Evolutionary conservation across 2,797 vertebrate genomes (phyloP).

Genomic region (Gallinago stenura): DNA sequence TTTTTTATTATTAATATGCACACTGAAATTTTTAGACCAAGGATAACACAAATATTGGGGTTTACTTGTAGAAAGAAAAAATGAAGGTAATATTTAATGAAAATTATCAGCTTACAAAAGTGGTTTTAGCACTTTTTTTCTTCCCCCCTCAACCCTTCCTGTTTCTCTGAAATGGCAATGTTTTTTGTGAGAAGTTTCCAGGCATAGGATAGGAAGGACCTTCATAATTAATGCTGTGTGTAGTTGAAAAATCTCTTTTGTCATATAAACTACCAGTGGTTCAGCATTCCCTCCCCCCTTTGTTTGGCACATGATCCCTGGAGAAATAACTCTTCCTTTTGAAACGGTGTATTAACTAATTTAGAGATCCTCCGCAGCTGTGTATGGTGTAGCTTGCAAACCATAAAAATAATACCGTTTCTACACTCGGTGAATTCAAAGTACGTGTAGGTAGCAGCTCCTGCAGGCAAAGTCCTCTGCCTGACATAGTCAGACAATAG

Average conservation of each 20-base stretch:
- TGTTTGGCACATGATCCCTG: constrained; percentile 33
- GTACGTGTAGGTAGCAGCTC: neutral
- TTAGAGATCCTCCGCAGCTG: constrained; percentile 30
- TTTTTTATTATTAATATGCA: neutral
- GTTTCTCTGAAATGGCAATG: neutral
- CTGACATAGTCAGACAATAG: neutral
- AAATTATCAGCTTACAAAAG: neutral
- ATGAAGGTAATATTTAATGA: neutral
- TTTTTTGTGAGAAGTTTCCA: constrained; percentile 5
- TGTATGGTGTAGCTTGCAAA: constrained; percentile 26
- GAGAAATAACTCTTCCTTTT: constrained; percentile 57
- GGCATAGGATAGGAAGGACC: neutral
- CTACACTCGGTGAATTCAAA: neutral
- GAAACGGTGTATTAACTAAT: constrained; percentile 42
- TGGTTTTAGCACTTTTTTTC: neutral
- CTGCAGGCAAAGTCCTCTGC: neutral
- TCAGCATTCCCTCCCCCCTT: constrained; percentile 18
- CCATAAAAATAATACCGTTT: constrained; percentile 25
- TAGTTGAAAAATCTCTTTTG: constrained; percentile 39
- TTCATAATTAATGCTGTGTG: neutral
- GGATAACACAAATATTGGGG: neutral
- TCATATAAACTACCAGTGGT: neutral
- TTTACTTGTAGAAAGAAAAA: neutral
- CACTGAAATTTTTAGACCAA: neutral
- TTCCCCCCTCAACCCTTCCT: fast-evolving